Evolutionary conservation across 1,140 invertebrate species (phyloP).

Genomic region (Drosophila quadrilineata): DNA sequence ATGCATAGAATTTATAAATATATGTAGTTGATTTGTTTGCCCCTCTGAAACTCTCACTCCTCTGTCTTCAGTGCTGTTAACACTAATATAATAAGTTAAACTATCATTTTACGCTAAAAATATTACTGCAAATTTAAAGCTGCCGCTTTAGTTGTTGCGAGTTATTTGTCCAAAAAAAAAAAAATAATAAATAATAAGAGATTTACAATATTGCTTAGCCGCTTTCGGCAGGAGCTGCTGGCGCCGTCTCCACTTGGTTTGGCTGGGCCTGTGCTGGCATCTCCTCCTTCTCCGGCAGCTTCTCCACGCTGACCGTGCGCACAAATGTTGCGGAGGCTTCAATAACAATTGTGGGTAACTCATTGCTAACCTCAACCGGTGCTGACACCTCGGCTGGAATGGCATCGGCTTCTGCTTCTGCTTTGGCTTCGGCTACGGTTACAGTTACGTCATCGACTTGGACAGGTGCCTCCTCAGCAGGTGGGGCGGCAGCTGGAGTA

Average conservation of each 20-base stretch:
- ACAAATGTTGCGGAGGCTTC: conserved; percentile 63
- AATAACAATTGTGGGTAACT: conserved; percentile 54
- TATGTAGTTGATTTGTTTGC: conserved; percentile 39
- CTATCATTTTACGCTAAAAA: conserved; percentile 68
- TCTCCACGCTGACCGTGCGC: conserved; percentile 57
- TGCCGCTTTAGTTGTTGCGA: conserved; percentile 75
- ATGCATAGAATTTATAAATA: conserved; percentile 19
- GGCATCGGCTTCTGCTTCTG: neutral
- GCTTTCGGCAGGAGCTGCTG: conserved; percentile 15
- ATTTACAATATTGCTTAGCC: conserved; percentile 10
- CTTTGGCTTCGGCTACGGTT: neutral
- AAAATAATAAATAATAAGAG: too few relatives aligned
- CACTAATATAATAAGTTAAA: conserved; percentile 72
- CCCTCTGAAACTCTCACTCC: conserved; percentile 24
- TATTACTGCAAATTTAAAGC: conserved; percentile 74
- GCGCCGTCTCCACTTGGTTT: too few relatives aligned
- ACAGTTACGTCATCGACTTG: neutral
- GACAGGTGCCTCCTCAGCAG: neutral
- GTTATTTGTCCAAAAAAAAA: too few relatives aligned
- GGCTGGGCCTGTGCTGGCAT: too few relatives aligned
- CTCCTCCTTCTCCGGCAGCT: conserved; percentile 7
- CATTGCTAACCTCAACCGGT: neutral
- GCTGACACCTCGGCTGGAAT: neutral
- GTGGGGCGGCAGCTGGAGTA: neutral
- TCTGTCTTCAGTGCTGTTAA: conserved; percentile 66